Evolutionary conservation across 2,113 vertebrate species (phyloP).

Genomic region (Spheniscus mendiculus): DNA sequence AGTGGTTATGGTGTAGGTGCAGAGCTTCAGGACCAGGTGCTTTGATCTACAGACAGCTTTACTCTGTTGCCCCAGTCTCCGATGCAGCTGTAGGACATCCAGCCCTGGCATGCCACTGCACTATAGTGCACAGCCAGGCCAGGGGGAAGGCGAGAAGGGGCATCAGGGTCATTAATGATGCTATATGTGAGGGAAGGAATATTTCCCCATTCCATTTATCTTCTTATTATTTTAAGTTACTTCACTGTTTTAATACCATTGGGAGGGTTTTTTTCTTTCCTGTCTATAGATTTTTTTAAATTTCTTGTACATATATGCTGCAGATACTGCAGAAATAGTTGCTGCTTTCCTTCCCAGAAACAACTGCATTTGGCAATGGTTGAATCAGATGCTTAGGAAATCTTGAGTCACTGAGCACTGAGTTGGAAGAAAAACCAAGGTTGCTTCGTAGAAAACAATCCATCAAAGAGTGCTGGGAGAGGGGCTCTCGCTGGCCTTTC

Average conservation of each 20-base stretch:
- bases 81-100: not conserved
- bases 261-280: not conserved
- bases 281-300: not conserved
- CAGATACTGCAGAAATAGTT: not conserved
- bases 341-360: not conserved
- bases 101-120: not conserved
- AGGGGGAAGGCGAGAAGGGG: not conserved
- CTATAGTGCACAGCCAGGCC: not conserved
- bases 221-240: not conserved
- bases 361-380: not conserved
- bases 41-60: not conserved
- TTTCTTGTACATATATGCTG: not conserved
- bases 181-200: not conserved
- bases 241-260: not conserved
- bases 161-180: not conserved
- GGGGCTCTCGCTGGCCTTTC: not conserved
- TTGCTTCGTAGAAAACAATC: not conserved
- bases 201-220: not conserved
- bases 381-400: not conserved
- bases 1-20: not conserved
- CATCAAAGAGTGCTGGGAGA: not conserved
- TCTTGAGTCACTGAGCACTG: not conserved
- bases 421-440: not conserved
- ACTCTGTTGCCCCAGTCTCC: not conserved
- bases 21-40: not conserved